Base-by-base conservation (phyloP, 2,113 vertebrate genomes). In the Chauna torquata region DNA sequence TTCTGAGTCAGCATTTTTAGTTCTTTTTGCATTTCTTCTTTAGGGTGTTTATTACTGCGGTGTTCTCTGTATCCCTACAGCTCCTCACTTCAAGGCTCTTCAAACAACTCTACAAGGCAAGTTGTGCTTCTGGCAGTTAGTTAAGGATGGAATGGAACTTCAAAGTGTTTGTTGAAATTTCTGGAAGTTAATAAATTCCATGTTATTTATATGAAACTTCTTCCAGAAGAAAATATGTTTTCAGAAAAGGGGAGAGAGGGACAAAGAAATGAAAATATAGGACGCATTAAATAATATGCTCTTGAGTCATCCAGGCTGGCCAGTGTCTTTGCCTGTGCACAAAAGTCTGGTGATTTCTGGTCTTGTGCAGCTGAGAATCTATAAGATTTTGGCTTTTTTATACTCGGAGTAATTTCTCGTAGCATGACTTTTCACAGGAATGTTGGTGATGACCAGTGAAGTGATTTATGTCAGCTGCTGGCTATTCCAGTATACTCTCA, bases 401-500 rank as follows among this genome's bases (percentile, higher is more conserved):
- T 11, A 7, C 6, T 12, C 69, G 16, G 40, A 42, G 25, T 40
- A 23, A 9, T 25, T 25, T 92, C 40, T 75, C 40, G 13, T 40
- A 64, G 42, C 22, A 6, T 69, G 14, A 13, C 12, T 64, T 34
- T 66, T 19, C 38, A 16, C 15, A 25, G 57, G 64, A 72, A 8
- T 17, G 44, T 50, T 59, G 34, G 1, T 20, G 15, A 72, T 5
- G 34, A 30, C 0, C 1, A 11, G 15, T 80, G 19, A 69, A 44
- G 23, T 30, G 15, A 10, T 59, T 15, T 44, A 24, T 32, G 36
- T 82, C 57, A 80, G 79, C 45, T 45, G 47, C 76, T 78, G 68
- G 17, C n/a, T 57, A 14, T 47, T 78, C 36, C 34, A 30, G 19
- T 0, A 9, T 6, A 4, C 7, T 17, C 34, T 34, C 1, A 1